Percentiles rank a stretch among this genome's conserved stretches.
phyloP scores from a whole-genome alignment of 30 jellyfish, hydroid and myxozoan species.

The Cassiopea xamachana region DNA sequence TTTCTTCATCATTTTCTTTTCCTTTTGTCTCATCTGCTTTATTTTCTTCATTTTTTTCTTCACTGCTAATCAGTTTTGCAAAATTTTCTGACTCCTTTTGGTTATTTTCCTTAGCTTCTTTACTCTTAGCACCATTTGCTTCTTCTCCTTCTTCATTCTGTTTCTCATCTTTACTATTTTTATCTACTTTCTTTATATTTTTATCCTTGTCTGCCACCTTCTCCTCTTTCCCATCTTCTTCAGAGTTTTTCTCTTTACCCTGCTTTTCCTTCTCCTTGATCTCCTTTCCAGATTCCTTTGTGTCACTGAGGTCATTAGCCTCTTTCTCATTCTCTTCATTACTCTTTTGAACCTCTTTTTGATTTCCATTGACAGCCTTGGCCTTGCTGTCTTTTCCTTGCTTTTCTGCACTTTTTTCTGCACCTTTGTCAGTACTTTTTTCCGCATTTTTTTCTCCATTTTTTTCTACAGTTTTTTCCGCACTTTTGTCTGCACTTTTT shows the following conservation, averaged over 20 bases:
- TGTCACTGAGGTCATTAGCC: not conserved
- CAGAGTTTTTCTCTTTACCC: slow-evolving; percentile 1
- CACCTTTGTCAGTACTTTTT: not conserved
- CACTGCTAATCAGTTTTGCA: not conserved
- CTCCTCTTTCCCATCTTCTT: not conserved
- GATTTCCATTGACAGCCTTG: not conserved
- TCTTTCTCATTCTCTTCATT: slow-evolving; percentile 23
- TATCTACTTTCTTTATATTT: slow-evolving; percentile 14
- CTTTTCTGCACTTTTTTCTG: not conserved
- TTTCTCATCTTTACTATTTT: not conserved
- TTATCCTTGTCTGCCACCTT: slow-evolving; percentile 13
- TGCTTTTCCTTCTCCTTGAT: slow-evolving; percentile 1
- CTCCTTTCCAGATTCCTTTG: not conserved
- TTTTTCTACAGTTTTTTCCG: slow-evolving; percentile 9
- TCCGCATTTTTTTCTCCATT: not conserved
- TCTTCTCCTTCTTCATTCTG: not conserved
- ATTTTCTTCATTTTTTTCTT: slow-evolving; percentile 10
- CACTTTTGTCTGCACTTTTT: not conserved
- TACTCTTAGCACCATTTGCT: not conserved
- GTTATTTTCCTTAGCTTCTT: slow-evolving; percentile 6
- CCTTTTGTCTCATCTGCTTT: not conserved
- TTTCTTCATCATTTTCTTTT: slow-evolving; percentile 26
- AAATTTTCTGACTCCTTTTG: not conserved
- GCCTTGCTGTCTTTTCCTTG: slow-evolving; percentile 9
- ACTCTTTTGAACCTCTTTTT: slow-evolving; percentile 3